Evolutionary conservation across 2,888 invertebrate genomes (phyloP).

Genomic region (Peribatodes rhomboidaria): DNA sequence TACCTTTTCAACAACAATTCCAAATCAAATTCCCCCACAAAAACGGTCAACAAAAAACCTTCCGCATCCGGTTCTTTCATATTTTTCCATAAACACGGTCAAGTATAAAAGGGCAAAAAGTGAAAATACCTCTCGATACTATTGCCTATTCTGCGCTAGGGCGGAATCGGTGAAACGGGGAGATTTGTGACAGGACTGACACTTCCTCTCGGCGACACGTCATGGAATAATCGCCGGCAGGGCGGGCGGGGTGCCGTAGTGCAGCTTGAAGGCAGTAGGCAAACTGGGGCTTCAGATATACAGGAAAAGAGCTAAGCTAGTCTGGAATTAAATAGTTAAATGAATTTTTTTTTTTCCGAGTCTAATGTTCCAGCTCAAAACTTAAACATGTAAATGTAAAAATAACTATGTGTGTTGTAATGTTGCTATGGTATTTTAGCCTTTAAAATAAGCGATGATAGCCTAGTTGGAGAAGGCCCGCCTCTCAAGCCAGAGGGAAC

Average conservation of each 20-base stretch:
- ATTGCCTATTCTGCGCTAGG: slow-evolving; percentile 5
- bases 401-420: too few species aligned
- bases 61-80: slow-evolving; percentile 13
- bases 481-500: too few species aligned
- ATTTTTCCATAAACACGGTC: slow-evolving; percentile 23
- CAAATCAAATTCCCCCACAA: slow-evolving; percentile 37
- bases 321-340: too few species aligned
- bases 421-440: too few species aligned
- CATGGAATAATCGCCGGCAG: slow-evolving; percentile 25
- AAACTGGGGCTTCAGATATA: too few species aligned
- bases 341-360: too few species aligned
- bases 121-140: slow-evolving; percentile 15
- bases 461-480: too few species aligned
- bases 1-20: neutral
- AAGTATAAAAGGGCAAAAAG: slow-evolving; percentile 21
- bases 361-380: too few species aligned
- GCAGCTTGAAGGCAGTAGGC: neutral
- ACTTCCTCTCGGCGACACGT: slow-evolving; percentile 25
- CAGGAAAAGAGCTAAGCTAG: too few species aligned
- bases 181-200: slow-evolving; percentile 33
- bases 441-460: too few species aligned
- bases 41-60: slow-evolving; percentile 2
- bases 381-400: too few species aligned
- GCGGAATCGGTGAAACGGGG: slow-evolving; percentile 24
- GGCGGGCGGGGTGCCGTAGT: slow-evolving; percentile 8